phyloP scores from a whole-genome alignment of 1,140 invertebrate species.

The Drosophila nannoptera region DNA sequence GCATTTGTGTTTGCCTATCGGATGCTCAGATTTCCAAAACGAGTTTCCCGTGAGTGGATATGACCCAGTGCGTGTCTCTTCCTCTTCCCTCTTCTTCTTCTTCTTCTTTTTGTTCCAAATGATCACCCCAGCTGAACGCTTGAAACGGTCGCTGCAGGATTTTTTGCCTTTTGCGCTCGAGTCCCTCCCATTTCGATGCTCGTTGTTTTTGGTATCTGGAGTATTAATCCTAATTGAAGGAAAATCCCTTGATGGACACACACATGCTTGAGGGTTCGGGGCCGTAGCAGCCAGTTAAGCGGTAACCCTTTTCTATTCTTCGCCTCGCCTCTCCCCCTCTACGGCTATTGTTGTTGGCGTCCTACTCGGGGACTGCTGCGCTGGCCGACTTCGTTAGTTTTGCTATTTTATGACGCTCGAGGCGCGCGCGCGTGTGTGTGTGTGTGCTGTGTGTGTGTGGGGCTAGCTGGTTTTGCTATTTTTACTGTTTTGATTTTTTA shows the following conservation, averaged over 20 bases:
- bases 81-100: too few species aligned
- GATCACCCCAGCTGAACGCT: conserved; percentile 66
- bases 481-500: conserved; percentile 10
- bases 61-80: background rate
- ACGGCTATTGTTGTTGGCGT: conserved; percentile 19
- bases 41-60: background rate
- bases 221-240: conserved; percentile 78
- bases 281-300: conserved; percentile 29
- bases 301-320: conserved; percentile 59
- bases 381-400: conserved; percentile 52
- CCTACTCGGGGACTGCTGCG: conserved; percentile 28
- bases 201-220: conserved; percentile 62
- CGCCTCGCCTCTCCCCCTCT: conserved; percentile 6
- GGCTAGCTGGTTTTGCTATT: conserved; percentile 22
- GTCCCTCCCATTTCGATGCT: conserved; percentile 27
- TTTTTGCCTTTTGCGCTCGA: conserved; percentile 26
- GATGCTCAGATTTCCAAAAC: too few species aligned
- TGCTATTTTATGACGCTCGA: conserved; percentile 51
- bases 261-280: conserved; percentile 11
- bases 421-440: conserved; percentile 30
- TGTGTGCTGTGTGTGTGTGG: background rate
- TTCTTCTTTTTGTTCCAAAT: background rate
- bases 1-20: too few species aligned
- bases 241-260: conserved; percentile 72
- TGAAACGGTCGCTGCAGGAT: conserved; percentile 22